A percentile compares a stretch with the other conserved stretches of the same genome.
phyloP scores from a whole-genome alignment of 2,113 vertebrate genomes.

The Neodontobutis hainanensis region DNA sequence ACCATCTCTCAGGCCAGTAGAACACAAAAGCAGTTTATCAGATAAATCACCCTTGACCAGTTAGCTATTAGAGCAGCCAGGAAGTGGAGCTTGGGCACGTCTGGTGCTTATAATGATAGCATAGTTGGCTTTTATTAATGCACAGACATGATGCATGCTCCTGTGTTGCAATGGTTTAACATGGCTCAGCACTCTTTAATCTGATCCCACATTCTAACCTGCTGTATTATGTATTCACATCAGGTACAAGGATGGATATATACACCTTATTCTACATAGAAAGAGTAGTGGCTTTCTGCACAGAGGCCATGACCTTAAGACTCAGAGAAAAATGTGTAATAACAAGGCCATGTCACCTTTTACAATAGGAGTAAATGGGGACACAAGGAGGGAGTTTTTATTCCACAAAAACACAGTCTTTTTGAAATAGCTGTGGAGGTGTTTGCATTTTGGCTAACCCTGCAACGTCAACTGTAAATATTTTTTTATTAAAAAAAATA shows the following conservation, averaged over 20 bases:
- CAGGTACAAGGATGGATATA: constrained; percentile 63
- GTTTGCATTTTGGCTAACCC: too few relatives aligned
- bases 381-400: too few relatives aligned
- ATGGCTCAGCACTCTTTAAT: constrained; percentile 75
- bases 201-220: constrained; percentile 63
- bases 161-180: constrained; percentile 66
- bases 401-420: too few relatives aligned
- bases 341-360: background rate
- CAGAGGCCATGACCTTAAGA: constrained; percentile 12
- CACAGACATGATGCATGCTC: constrained; percentile 74
- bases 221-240: constrained; percentile 73
- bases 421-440: too few relatives aligned
- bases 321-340: background rate
- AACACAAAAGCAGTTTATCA: constrained; percentile 79
- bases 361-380: background rate
- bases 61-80: constrained; percentile 74
- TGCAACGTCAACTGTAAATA: too few relatives aligned
- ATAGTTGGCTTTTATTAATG: constrained; percentile 75
- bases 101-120: constrained; percentile 74
- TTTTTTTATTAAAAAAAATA: too few relatives aligned
- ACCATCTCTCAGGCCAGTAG: constrained; percentile 71
- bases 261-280: constrained; percentile 58
- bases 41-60: constrained; percentile 79
- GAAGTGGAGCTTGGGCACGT: constrained; percentile 72
- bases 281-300: constrained; percentile 43